Evolutionary conservation across 2,113 vertebrate genomes (phyloP).

Genomic region (cattle (Bos taurus)): ARS-UCD2.0 NC_037329.1:42536001-42536500

Average conservation of each 20-base stretch:
- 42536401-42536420: not conserved
- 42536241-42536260: not conserved
- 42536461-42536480: not conserved
- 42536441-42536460: not conserved
- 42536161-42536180: not conserved
- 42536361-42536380: not conserved
- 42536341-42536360: not conserved
- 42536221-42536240: not conserved
- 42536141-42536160: not conserved
- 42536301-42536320: not conserved
- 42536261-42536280: not conserved
- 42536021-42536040: not conserved
- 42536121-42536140: not conserved
- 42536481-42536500: not conserved
- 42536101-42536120: not conserved
- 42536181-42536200: not conserved
- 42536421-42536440: not conserved
- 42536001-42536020: not conserved
- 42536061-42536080: not conserved
- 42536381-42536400: not conserved
- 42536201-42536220: not conserved
- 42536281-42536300: not conserved
- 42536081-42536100: not conserved
- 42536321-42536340: not conserved
- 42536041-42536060: not conserved